phyloP scores from a whole-genome alignment of 2,888 invertebrate genomes.

The Tortrix viridana region DNA sequence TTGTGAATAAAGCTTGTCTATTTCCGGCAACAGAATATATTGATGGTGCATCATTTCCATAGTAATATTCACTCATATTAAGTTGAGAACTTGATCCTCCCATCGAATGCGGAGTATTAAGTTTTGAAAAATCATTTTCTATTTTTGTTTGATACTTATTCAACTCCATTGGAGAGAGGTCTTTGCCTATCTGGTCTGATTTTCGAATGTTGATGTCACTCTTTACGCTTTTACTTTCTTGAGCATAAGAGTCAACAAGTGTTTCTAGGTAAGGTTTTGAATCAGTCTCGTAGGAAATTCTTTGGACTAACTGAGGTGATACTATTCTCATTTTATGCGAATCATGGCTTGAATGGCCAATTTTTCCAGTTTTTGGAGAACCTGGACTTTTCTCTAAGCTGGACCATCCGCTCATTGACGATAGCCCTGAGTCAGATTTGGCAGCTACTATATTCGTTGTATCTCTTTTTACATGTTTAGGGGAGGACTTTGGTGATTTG shows the following conservation, averaged over 20 bases:
- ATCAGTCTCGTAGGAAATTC: slow-evolving; percentile 69
- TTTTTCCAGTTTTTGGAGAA: slow-evolving; percentile 87
- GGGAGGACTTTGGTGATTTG: slow-evolving; percentile 89
- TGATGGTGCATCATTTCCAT: slow-evolving; percentile 84
- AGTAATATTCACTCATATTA: slow-evolving; percentile 74
- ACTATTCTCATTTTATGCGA: slow-evolving; percentile 70
- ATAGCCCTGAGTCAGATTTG: slow-evolving; percentile 94
- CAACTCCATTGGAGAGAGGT: slow-evolving; percentile 62
- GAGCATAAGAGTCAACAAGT: slow-evolving; percentile 80
- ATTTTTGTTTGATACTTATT: slow-evolving; percentile 63
- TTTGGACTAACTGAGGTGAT: slow-evolving; percentile 72
- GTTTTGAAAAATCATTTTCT: slow-evolving; percentile 62
- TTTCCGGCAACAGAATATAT: slow-evolving; percentile 91
- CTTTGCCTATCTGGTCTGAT: slow-evolving; percentile 57
- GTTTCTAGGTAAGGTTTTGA: slow-evolving; percentile 82
- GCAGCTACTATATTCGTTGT: slow-evolving; percentile 87
- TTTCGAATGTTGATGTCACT: slow-evolving; percentile 64
- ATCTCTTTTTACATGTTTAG: slow-evolving; percentile 86
- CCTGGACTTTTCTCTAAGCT: slow-evolving; percentile 93
- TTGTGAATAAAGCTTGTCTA: slow-evolving; percentile 88
- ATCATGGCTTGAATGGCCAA: slow-evolving; percentile 68
- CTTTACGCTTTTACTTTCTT: slow-evolving; percentile 63
- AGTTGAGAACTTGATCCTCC: slow-evolving; percentile 60
- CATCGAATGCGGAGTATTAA: slow-evolving; percentile 59
- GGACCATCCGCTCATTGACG: slow-evolving; percentile 94